Evolutionary conservation across 2,797 vertebrate species (phyloP).

Genomic region (Sebastes kiyomatsui): DNA sequence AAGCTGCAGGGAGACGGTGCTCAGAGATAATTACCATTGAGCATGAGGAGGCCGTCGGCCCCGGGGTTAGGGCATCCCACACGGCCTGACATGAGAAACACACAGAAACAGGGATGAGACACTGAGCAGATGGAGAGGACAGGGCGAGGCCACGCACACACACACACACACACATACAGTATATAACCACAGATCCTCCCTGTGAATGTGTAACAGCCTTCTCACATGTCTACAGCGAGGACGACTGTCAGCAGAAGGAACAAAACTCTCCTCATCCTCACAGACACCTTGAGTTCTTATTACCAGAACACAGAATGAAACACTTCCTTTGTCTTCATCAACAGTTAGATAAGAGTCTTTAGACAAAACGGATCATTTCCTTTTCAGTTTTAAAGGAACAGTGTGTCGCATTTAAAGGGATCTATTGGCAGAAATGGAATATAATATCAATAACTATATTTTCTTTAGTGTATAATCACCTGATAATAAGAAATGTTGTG

Average conservation of each 20-base stretch:
- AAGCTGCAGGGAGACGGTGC: constrained; percentile 18
- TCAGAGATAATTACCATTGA: constrained; percentile 93
- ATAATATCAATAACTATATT: too few relatives aligned
- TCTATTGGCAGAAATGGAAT: too few relatives aligned
- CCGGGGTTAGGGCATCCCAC: constrained; percentile 95
- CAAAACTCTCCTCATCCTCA: constrained; percentile 18
- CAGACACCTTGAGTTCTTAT: background rate
- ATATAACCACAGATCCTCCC: background rate
- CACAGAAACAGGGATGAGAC: background rate
- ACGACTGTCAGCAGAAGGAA: background rate
- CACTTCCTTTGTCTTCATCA: background rate
- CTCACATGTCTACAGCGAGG: constrained; percentile 30
- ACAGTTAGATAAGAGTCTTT: too few relatives aligned
- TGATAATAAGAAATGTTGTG: too few relatives aligned
- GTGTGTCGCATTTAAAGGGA: too few relatives aligned
- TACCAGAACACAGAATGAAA: background rate
- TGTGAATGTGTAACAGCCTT: constrained; percentile 15
- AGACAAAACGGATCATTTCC: too few relatives aligned
- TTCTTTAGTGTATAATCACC: too few relatives aligned
- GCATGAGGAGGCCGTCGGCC: constrained; percentile 96
- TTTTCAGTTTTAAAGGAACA: too few relatives aligned
- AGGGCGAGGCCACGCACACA: background rate
- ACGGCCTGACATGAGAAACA: constrained; percentile 86
- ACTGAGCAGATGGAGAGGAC: background rate
- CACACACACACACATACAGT: constrained; percentile 13